Evolutionary conservation across 2,797 vertebrate genomes (phyloP).

Genomic region (Heterohyrax brucei): DNA sequence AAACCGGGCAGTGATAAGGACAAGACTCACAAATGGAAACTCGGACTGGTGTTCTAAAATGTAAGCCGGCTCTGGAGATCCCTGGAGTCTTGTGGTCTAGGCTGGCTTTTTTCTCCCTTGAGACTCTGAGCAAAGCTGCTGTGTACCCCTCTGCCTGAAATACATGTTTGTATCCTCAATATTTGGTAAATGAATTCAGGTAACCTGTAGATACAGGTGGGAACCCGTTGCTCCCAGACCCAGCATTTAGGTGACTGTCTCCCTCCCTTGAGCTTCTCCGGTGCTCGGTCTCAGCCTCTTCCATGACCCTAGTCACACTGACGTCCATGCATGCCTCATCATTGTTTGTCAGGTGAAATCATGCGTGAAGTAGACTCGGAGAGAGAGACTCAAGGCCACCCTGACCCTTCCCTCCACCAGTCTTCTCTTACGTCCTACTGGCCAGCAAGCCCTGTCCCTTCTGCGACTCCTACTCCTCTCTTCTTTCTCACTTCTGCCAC

Average conservation of each 20-base stretch:
- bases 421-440: rapidly evolving
- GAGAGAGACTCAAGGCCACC: not conserved
- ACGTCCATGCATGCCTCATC: not conserved
- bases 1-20: not conserved
- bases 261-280: not conserved
- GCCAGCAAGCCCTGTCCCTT: not conserved
- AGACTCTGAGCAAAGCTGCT: not conserved
- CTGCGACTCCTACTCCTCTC: not conserved
- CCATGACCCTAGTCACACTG: not conserved
- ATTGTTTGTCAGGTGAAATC: not conserved
- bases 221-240: not conserved
- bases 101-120: not conserved
- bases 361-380: not conserved
- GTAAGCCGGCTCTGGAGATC: not conserved
- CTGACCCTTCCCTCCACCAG: not conserved
- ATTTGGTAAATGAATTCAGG: not conserved
- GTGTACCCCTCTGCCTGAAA: not conserved
- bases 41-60: not conserved
- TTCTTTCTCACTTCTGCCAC: not conserved
- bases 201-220: not conserved
- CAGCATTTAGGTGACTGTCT: not conserved
- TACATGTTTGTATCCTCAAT: not conserved
- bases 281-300: not conserved
- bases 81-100: not conserved
- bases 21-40: not conserved